phyloP scores from a whole-genome alignment of 2,113 vertebrate genomes.

The Chloroceryle aenea region DNA sequence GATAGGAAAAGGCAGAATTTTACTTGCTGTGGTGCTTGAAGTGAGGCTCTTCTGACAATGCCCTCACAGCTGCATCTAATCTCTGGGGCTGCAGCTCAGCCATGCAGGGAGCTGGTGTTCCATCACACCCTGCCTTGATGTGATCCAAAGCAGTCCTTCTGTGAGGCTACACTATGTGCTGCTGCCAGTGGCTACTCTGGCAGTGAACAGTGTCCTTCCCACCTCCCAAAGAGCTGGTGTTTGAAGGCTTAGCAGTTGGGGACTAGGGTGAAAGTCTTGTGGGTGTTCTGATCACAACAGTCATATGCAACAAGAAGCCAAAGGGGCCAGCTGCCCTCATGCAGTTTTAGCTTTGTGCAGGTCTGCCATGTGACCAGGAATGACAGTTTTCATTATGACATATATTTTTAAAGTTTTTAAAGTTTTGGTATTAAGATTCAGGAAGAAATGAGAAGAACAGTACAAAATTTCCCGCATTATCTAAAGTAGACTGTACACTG shows the following conservation, averaged over 20 bases:
- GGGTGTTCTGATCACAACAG: not conserved
- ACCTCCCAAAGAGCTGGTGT: accelerated
- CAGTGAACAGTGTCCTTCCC: accelerated
- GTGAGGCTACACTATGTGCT: accelerated
- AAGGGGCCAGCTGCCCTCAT: accelerated
- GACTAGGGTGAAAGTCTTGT: not conserved
- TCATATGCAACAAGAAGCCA: not conserved
- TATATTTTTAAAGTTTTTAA: not conserved
- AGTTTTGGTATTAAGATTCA: not conserved
- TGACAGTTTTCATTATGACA: not conserved
- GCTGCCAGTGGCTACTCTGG: not conserved
- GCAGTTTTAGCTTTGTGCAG: not conserved
- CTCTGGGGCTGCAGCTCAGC: not conserved
- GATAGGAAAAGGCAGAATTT: not conserved
- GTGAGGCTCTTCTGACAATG: accelerated
- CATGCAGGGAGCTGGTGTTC: accelerated
- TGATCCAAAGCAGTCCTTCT: accelerated
- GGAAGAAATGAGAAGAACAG: not conserved
- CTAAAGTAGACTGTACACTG: not conserved
- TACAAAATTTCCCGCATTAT: not conserved
- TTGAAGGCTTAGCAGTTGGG: not conserved
- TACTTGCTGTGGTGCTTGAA: not conserved
- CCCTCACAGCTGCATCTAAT: not conserved
- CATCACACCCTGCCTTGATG: too few relatives aligned
- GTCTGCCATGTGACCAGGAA: not conserved